These are phyloP conservation scores for Harpalus rubripes DNA, from an alignment of 2,888 invertebrate genomes.

Conservation along the genomic window DNA sequence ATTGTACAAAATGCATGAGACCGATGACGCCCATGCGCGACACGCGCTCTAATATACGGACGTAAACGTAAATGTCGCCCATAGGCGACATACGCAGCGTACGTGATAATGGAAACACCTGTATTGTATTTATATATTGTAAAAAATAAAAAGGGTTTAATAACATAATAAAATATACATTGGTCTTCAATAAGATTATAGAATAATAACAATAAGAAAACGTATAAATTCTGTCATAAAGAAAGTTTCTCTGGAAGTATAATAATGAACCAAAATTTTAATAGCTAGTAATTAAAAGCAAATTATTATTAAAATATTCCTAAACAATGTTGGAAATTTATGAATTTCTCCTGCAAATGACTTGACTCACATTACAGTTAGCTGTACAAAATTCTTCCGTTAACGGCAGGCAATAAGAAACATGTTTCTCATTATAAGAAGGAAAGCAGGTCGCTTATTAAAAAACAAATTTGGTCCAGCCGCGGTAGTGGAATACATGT, in stretches of 20 bases:
- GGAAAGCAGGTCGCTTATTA: conserved; percentile 47
- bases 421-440: neutral
- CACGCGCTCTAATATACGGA: no score
- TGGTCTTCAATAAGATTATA: no score
- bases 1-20: no score
- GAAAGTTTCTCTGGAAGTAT: neutral
- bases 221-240: neutral
- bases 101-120: no score
- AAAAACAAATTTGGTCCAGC: conserved; percentile 55
- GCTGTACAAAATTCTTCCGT: neutral
- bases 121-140: no score
- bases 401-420: conserved; percentile 4
- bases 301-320: no score
- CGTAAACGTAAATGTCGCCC: no score
- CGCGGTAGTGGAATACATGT: conserved; percentile 39
- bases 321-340: neutral
- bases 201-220: no score
- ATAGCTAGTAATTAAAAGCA: conserved; percentile 3
- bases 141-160: no score
- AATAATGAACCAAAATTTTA: neutral
- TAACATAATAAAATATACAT: no score
- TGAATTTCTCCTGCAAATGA: neutral
- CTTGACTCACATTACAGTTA: neutral
- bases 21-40: no score
- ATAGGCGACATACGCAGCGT: no score